Evolutionary conservation across 2,797 vertebrate species (phyloP), one percentile per base, ranked within the genome.

Genomic region (Austrolebias charrua): DNA sequence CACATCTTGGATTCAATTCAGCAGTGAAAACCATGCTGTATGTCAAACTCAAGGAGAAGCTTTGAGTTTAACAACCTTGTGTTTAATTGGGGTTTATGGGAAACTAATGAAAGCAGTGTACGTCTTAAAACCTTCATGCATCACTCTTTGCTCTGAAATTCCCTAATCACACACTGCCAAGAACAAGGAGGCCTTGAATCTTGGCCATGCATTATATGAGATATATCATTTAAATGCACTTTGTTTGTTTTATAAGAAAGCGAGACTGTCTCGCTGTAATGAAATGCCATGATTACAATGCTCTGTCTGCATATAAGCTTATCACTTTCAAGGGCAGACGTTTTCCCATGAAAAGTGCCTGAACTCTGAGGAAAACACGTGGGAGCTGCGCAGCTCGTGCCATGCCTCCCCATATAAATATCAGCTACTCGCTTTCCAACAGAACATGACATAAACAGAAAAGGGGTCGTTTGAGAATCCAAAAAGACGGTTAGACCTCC

Each of bases 401-500:
- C 78, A 80, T 85, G 55, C 74, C 58, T 85, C 68, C 42, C 76
- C 69, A 79, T 77, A 57, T 66, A 80, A 82, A 84, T 82, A 79
- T 75, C 79, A 76, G 10, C 51, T 40, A n/a, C 68, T 9, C 28
- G 55, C 54, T 12, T 82, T 71, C 72, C 35, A 63, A 68, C 50
- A 68, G 70, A 78, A 83, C 72, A 85, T 82, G 82, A 86, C 83
- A 75, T 85, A 73, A 87, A 86, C 79, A 82, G 49, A 67, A 63
- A 54, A 62, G 51, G 80, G 76, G 71, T 79, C 65, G 31, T 76
- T 79, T 64, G 38, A 80, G 73, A 80, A n/a, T n/a, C n/a, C n/a
- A n/a, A 80, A 86, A 88, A 66, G 80, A 87, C 75, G 84, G 67
- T 83, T 79, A 82, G 83, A 83, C 80, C 80, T 84, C 84, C 80